phyloP scores from a whole-genome alignment of 2,113 vertebrate species.

The Mandrillus leucophaeus region DNA sequence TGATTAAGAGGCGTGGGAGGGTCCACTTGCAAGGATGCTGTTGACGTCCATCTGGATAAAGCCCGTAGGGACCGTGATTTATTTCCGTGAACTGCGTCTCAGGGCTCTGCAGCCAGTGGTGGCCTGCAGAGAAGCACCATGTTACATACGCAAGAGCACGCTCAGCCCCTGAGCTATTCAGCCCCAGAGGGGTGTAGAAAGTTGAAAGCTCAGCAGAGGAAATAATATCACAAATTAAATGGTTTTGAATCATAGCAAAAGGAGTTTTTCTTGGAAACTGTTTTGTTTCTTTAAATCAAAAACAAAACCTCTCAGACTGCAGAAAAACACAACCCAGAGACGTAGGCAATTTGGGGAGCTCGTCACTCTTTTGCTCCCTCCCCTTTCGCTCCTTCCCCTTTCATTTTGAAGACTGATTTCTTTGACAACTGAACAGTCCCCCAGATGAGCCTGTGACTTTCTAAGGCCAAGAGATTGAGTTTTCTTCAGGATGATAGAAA shows the following conservation, averaged over 20 bases:
- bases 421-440: not conserved
- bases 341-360: not conserved
- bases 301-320: conserved; percentile 59
- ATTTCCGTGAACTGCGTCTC: conserved; percentile 36
- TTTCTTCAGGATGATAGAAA: not conserved
- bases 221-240: conserved; percentile 66
- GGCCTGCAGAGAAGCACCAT: not conserved
- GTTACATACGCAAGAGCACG: not conserved
- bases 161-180: not conserved
- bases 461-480: not conserved
- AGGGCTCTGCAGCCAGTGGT: not conserved
- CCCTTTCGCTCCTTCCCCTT: not conserved
- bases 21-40: not conserved
- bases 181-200: conserved; percentile 20
- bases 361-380: not conserved
- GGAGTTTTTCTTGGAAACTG: conserved; percentile 75
- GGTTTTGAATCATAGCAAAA: conserved; percentile 68
- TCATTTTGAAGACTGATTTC: not conserved
- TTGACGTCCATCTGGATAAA: conserved; percentile 1
- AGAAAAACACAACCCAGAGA: conserved; percentile 53
- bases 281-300: conserved; percentile 73
- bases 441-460: not conserved
- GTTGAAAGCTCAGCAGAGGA: conserved; percentile 62
- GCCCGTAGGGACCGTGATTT: not conserved
- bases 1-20: not conserved